These are phyloP conservation scores for Nasonia longicornis DNA, from an alignment of 1,140 invertebrate species.

Conservation along the genomic window DNA sequence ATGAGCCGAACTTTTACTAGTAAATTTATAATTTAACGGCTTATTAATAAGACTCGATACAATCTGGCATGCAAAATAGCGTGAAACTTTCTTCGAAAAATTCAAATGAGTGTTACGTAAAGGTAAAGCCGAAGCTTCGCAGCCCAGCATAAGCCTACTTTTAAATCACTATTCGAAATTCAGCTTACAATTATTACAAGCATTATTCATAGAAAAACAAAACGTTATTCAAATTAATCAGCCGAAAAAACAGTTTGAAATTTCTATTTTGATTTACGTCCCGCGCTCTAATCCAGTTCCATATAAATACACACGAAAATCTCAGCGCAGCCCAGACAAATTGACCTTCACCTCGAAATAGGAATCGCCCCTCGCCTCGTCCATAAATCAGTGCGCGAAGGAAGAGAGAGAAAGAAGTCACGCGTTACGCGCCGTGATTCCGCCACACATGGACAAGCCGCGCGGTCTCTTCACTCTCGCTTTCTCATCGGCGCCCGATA, in stretches of 20 bases:
- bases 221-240: neutral
- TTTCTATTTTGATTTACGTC: no score
- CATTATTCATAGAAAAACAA: no score
- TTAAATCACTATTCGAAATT: neutral
- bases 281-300: neutral
- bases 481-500: constrained; percentile 33
- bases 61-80: no score
- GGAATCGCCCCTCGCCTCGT: neutral
- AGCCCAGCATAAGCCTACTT: neutral
- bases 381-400: neutral
- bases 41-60: no score
- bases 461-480: constrained; percentile 39
- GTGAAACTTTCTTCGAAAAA: no score
- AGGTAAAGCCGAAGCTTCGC: neutral
- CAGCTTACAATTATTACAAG: neutral
- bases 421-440: constrained; percentile 3
- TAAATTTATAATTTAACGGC: no score
- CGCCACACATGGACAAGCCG: constrained; percentile 7
- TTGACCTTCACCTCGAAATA: neutral
- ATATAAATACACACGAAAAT: neutral
- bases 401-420: neutral
- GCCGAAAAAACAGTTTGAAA: no score
- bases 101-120: neutral
- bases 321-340: neutral
- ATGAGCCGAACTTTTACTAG: no score